Percentiles rank a stretch among this genome's conserved stretches.
Evolutionary conservation across 1,140 invertebrate species (phyloP).

Genomic region (Drosophila chauvacae): DNA sequence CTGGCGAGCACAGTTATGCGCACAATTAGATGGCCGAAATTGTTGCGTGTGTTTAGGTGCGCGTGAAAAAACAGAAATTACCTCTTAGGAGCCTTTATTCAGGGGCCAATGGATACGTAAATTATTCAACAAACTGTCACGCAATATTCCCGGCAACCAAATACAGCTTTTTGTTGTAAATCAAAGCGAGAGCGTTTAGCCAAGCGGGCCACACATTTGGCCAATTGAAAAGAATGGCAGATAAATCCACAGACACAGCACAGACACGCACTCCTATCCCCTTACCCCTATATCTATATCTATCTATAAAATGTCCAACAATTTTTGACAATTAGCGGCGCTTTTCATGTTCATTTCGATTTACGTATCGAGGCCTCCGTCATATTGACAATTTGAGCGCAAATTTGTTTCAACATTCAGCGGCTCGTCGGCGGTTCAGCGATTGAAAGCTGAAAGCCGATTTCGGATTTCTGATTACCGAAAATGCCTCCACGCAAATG

Average conservation of each 20-base stretch:
- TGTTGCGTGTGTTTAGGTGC: constrained; percentile 80
- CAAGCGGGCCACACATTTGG: constrained; percentile 56
- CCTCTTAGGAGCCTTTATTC: constrained; percentile 34
- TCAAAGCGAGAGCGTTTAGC: constrained; percentile 67
- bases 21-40: constrained; percentile 73
- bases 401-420: constrained; percentile 79
- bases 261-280: constrained; percentile 34
- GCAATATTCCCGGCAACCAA: constrained; percentile 63
- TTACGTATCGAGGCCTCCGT: constrained; percentile 54
- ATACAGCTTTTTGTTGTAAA: constrained; percentile 48
- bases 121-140: constrained; percentile 83
- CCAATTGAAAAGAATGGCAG: constrained; percentile 63
- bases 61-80: constrained; percentile 66
- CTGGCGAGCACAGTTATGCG: constrained; percentile 58
- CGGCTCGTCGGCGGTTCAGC: constrained; percentile 36
- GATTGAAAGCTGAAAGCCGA: constrained; percentile 36
- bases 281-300: neutral
- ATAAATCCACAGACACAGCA: constrained; percentile 40
- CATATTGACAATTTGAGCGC: constrained; percentile 79
- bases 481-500: constrained; percentile 58
- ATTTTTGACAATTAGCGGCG: constrained; percentile 84
- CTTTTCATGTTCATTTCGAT: constrained; percentile 69
- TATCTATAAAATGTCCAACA: constrained; percentile 60
- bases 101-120: constrained; percentile 65
- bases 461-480: constrained; percentile 32